These are phyloP conservation scores for Philotrypesis tridentata DNA, from an alignment of 1,140 invertebrate species.

Conservation along the genomic window DNA sequence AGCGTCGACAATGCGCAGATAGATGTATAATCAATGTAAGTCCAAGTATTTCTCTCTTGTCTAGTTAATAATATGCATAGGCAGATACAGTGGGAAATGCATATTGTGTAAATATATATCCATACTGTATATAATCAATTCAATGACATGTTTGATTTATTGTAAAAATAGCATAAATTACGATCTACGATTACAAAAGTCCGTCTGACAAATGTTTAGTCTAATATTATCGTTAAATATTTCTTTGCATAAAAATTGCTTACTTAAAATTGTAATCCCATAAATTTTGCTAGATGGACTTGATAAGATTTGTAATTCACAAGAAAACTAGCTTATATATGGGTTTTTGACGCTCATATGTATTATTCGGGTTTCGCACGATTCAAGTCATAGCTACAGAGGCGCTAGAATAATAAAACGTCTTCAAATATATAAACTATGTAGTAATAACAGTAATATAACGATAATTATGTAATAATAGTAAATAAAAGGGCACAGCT, in stretches of 20 bases:
- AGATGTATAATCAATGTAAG: neutral
- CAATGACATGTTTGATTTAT: neutral
- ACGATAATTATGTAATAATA: constrained; percentile 23
- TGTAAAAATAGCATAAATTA: constrained; percentile 33
- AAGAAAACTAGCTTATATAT: neutral
- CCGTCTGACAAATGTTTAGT: neutral
- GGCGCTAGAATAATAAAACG: constrained; percentile 14
- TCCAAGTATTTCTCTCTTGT: neutral
- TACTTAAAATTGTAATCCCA: neutral
- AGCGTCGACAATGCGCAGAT: constrained; percentile 34
- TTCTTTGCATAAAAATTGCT: no score
- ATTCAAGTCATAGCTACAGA: constrained; percentile 32
- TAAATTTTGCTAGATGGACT: constrained; percentile 7
- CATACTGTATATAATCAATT: neutral
- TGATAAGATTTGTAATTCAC: constrained; percentile 7
- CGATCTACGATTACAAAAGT: constrained; percentile 12
- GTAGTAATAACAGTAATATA: constrained; percentile 15
- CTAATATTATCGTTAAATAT: no score
- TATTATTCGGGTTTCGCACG: constrained; percentile 34
- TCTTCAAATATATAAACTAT: constrained; percentile 8
- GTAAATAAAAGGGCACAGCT: constrained; percentile 63
- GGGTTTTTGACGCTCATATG: neutral
- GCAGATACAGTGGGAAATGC: constrained; percentile 1
- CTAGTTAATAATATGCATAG: constrained; percentile 9
- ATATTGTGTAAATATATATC: neutral